These are phyloP conservation scores for Zingel zingel DNA, from an alignment of 2,113 vertebrate species.

Conservation along the genomic window DNA sequence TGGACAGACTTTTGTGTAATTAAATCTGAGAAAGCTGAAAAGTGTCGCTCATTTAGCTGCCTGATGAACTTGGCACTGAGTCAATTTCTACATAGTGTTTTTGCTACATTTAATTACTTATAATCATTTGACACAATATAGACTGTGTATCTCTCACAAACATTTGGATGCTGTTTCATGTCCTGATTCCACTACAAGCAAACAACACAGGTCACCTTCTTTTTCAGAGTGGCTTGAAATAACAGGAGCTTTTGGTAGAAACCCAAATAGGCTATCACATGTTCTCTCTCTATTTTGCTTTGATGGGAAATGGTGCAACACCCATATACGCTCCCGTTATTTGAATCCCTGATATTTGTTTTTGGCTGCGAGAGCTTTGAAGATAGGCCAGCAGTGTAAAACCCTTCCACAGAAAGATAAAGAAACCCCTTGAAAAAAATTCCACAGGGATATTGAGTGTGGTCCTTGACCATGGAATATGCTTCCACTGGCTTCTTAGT, in stretches of 20 bases:
- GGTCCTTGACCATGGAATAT: conserved; percentile 41
- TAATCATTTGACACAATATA: conserved; percentile 46
- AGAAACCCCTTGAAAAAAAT: conserved; percentile 37
- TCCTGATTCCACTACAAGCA: conserved; percentile 27
- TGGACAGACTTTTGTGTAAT: background rate
- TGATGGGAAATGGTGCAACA: conserved; percentile 18
- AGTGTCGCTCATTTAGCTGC: conserved; percentile 15
- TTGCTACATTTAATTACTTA: conserved; percentile 42
- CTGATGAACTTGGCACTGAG: conserved; percentile 57
- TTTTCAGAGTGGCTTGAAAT: conserved; percentile 1
- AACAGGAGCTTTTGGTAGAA: conserved; percentile 8
- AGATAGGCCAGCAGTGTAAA: conserved; percentile 36
- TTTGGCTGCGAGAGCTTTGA: conserved; percentile 51
- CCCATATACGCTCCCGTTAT: background rate
- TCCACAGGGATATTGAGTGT: conserved; percentile 39
- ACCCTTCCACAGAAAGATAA: background rate
- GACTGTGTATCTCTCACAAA: conserved; percentile 36
- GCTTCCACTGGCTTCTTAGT: conserved; percentile 48
- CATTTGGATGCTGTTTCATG: conserved; percentile 25
- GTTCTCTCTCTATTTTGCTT: conserved; percentile 22
- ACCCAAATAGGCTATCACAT: conserved; percentile 37
- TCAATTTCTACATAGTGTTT: conserved; percentile 28
- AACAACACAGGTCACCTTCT: conserved; percentile 43
- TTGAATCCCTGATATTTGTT: conserved; percentile 63
- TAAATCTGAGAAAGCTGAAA: conserved; percentile 18